phyloP scores from a whole-genome alignment of 2,888 invertebrate species.

The Drosophila nr. fundita region DNA sequence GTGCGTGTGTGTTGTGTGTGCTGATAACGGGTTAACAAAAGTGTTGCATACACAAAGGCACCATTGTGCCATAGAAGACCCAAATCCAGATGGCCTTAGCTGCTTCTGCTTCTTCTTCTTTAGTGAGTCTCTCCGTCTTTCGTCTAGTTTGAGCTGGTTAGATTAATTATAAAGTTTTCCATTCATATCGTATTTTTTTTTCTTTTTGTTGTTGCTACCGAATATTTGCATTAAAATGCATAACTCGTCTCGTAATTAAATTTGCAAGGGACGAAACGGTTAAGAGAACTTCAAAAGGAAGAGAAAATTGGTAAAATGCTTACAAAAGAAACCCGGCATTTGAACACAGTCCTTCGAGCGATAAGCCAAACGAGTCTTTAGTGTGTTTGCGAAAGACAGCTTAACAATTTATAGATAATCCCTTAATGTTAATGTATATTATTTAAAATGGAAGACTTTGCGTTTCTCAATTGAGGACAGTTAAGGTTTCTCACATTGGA shows the following conservation, averaged over 20 bases:
- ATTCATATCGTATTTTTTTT: slow-evolving; percentile 42
- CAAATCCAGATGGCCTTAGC: slow-evolving; percentile 62
- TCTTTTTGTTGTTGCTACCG: slow-evolving; percentile 25
- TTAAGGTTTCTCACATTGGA: neutral
- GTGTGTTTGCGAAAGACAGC: neutral
- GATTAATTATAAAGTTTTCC: slow-evolving; percentile 73
- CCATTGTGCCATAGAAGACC: slow-evolving; percentile 76
- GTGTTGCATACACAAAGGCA: slow-evolving; percentile 81
- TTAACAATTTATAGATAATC: neutral
- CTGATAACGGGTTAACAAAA: slow-evolving; percentile 74
- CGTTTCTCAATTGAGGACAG: neutral
- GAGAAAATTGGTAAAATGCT: neutral
- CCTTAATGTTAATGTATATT: neutral
- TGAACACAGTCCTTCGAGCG: neutral
- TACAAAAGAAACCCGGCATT: neutral
- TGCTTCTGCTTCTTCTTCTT: slow-evolving; percentile 8
- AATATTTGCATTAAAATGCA: slow-evolving; percentile 73
- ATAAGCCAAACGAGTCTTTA: neutral
- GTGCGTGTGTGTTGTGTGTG: slow-evolving; percentile 14
- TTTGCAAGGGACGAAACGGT: slow-evolving; percentile 23
- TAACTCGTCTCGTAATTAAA: slow-evolving; percentile 52
- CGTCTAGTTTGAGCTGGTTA: slow-evolving; percentile 18
- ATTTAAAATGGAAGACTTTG: neutral
- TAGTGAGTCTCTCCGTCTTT: slow-evolving; percentile 16
- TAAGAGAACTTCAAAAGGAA: neutral